A percentile compares a stretch with the other conserved stretches of the same genome.
phyloP scores from a whole-genome alignment of 2,888 invertebrate genomes.

The Aleiodes testaceus region DNA sequence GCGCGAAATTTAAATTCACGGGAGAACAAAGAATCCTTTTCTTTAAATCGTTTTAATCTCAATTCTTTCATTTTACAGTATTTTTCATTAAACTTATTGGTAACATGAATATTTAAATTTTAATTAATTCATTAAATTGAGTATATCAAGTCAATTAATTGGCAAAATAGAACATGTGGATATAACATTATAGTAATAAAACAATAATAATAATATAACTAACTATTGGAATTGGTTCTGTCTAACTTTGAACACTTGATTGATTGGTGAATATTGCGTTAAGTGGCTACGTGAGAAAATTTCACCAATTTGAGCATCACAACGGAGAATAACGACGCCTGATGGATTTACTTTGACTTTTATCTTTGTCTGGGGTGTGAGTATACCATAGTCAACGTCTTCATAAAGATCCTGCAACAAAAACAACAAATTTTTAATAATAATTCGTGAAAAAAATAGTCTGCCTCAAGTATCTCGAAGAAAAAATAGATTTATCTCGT shows the following conservation, averaged over 20 bases:
- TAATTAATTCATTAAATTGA: slow-evolving; percentile 11
- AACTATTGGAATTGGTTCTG: slow-evolving; percentile 65
- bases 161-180: slow-evolving; percentile 9
- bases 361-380: slow-evolving; percentile 90
- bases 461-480: too few relatives aligned
- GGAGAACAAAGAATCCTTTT: neutral
- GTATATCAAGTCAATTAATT: slow-evolving; percentile 15
- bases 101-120: slow-evolving; percentile 4
- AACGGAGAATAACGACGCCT: slow-evolving; percentile 89
- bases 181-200: slow-evolving; percentile 12
- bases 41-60: neutral
- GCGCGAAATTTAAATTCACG: neutral
- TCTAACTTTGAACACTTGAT: slow-evolving; percentile 75
- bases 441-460: too few relatives aligned
- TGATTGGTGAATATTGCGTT: slow-evolving; percentile 74
- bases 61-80: neutral
- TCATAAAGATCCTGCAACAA: slow-evolving; percentile 86
- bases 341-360: slow-evolving; percentile 95
- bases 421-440: slow-evolving; percentile 43
- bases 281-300: slow-evolving; percentile 61
- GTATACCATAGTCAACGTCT: slow-evolving; percentile 89
- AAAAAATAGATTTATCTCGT: too few relatives aligned
- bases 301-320: slow-evolving; percentile 81
- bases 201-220: slow-evolving; percentile 23
- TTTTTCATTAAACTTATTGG: slow-evolving; percentile 2